phyloP scores from a whole-genome alignment of 2,113 vertebrate genomes.

The Cettia cetti region DNA sequence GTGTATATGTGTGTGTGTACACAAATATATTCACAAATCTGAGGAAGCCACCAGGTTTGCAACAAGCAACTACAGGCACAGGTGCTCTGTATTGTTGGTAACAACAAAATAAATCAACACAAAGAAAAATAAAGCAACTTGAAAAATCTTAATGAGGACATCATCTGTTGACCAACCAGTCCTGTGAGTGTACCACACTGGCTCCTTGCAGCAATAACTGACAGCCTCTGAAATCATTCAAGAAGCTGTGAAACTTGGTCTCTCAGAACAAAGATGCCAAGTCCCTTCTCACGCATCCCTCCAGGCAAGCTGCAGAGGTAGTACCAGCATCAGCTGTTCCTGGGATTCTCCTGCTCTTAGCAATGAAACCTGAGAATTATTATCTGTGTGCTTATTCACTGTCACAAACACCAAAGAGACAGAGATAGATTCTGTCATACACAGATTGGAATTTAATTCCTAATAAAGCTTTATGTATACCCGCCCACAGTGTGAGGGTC shows the following conservation, averaged over 20 bases:
- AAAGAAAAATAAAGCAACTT: background rate
- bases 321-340: background rate
- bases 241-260: background rate
- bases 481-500: background rate
- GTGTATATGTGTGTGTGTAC: too few relatives aligned
- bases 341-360: background rate
- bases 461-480: background rate
- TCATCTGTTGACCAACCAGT: background rate
- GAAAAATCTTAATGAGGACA: background rate
- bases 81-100: rapidly evolving
- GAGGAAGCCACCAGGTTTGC: background rate
- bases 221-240: background rate
- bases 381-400: background rate
- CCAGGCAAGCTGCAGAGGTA: background rate
- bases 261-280: background rate
- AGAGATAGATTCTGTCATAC: background rate
- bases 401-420: background rate
- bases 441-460: background rate
- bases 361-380: background rate
- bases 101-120: background rate
- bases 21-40: background rate
- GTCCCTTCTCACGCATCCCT: background rate
- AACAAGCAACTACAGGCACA: background rate
- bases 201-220: background rate
- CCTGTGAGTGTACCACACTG: rapidly evolving